A percentile compares a stretch with the other conserved stretches of the same genome.
These are phyloP conservation scores for Piaya cayana DNA, from an alignment of 2,113 vertebrate genomes.

Conservation along the genomic window DNA sequence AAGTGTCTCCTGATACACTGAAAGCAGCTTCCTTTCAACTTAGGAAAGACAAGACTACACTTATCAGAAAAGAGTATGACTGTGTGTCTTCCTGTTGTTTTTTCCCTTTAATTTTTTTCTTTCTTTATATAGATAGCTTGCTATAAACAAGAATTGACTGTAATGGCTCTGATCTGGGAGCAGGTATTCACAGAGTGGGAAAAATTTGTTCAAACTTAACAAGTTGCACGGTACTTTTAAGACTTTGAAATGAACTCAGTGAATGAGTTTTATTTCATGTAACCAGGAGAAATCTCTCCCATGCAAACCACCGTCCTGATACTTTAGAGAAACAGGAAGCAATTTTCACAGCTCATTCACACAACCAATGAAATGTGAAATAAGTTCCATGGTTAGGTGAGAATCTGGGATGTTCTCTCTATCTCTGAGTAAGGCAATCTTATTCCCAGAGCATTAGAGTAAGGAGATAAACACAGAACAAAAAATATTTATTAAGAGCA, in stretches of 20 bases:
- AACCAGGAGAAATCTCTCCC: not conserved
- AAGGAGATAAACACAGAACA: slow-evolving; percentile 4
- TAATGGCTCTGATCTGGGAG: not conserved
- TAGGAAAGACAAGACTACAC: slow-evolving; percentile 17
- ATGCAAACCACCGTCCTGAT: slow-evolving; percentile 5
- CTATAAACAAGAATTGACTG: slow-evolving; percentile 21
- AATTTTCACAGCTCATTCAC: slow-evolving; percentile 63
- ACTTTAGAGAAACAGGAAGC: slow-evolving; percentile 62
- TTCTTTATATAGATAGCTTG: slow-evolving; percentile 26
- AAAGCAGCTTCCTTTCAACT: slow-evolving; percentile 54
- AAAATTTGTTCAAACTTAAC: not conserved
- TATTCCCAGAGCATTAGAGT: not conserved
- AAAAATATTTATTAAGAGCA: not conserved
- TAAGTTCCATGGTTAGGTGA: slow-evolving; percentile 48
- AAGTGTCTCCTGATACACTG: not conserved
- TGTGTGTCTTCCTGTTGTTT: slow-evolving; percentile 35
- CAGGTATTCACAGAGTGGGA: not conserved
- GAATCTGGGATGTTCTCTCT: slow-evolving; percentile 8
- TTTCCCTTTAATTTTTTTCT: not conserved
- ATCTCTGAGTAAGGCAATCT: not conserved
- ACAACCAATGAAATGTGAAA: slow-evolving; percentile 66
- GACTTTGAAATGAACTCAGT: not conserved
- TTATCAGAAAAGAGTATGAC: slow-evolving; percentile 8
- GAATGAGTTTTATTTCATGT: slow-evolving; percentile 10
- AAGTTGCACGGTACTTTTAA: not conserved